These are phyloP conservation scores for Tiliqua scincoides DNA, from an alignment of 2,113 vertebrate species.

Conservation along the genomic window DNA sequence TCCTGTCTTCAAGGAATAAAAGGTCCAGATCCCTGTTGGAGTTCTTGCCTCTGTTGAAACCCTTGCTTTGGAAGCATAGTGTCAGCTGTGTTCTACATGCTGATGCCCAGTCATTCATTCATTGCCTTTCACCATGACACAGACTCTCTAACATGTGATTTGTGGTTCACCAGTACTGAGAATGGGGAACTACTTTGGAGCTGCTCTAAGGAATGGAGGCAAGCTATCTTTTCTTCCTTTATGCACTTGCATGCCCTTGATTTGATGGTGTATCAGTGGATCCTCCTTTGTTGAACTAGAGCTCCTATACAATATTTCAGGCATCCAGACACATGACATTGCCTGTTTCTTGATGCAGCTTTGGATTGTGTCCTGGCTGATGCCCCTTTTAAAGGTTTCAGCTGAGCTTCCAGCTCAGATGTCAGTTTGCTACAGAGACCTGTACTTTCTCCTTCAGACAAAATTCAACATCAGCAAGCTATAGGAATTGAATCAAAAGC, in stretches of 20 bases:
- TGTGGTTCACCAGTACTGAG: background rate
- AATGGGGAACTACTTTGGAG: background rate
- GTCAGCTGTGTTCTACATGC: background rate
- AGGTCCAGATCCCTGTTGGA: too few relatives aligned
- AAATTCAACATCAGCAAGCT: conserved; percentile 16
- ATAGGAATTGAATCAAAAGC: background rate
- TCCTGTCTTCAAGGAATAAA: too few relatives aligned
- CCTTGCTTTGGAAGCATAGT: background rate
- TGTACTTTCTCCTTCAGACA: background rate
- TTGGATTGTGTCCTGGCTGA: background rate
- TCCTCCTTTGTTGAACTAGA: background rate
- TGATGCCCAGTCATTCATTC: background rate
- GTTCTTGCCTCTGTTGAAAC: too few relatives aligned
- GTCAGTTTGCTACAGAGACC: background rate
- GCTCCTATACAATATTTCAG: background rate
- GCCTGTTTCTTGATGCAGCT: background rate
- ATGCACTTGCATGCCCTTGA: background rate
- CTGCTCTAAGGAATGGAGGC: background rate
- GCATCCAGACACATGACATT: background rate
- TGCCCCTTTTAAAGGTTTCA: background rate
- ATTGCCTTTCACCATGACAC: background rate
- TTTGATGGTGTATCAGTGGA: background rate
- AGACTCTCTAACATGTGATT: background rate
- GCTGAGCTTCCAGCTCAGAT: conserved; percentile 1
- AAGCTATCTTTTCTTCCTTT: background rate